Evolutionary conservation across 2,888 invertebrate genomes (phyloP).

Genomic region (Lasius platythorax): DNA sequence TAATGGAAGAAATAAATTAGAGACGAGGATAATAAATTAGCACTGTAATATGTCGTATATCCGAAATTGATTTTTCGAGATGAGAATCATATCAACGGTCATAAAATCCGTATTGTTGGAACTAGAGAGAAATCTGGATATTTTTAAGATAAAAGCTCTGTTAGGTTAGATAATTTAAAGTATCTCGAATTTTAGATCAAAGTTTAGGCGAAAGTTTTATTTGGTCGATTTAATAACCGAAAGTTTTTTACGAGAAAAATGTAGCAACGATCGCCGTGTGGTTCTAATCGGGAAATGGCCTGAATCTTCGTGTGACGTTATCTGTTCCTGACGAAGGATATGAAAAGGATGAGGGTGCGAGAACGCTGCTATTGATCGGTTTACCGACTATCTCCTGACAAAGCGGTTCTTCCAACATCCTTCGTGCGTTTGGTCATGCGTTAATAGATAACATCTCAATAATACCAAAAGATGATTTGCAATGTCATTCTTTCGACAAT

Average conservation of each 20-base stretch:
- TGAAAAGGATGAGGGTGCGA: constrained; percentile 21
- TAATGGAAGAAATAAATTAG: not conserved
- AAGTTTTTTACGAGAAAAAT: not conserved
- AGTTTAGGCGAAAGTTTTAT: not conserved
- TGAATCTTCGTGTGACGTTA: constrained; percentile 28
- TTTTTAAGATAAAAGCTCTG: not conserved
- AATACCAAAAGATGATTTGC: constrained; percentile 7
- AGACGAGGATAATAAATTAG: not conserved
- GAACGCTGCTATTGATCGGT: constrained; percentile 23
- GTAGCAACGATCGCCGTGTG: not conserved
- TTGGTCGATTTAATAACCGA: not conserved
- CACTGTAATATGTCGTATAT: not conserved
- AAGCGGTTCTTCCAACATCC: constrained; percentile 36
- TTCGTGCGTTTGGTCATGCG: constrained; percentile 78
- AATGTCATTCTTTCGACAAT: constrained; percentile 17
- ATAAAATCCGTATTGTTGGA: not conserved
- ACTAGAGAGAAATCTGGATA: not conserved
- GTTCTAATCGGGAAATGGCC: constrained; percentile 15
- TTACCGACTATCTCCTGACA: constrained; percentile 16
- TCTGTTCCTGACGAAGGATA: constrained; percentile 19
- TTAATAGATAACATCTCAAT: constrained; percentile 78
- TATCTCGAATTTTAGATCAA: not conserved
- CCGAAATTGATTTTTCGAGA: not conserved
- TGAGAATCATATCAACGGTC: not conserved
- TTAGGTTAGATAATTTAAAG: not conserved